These are phyloP conservation scores for Lymantria dispar DNA, from an alignment of 2,888 invertebrate species.

Conservation along the genomic window DNA sequence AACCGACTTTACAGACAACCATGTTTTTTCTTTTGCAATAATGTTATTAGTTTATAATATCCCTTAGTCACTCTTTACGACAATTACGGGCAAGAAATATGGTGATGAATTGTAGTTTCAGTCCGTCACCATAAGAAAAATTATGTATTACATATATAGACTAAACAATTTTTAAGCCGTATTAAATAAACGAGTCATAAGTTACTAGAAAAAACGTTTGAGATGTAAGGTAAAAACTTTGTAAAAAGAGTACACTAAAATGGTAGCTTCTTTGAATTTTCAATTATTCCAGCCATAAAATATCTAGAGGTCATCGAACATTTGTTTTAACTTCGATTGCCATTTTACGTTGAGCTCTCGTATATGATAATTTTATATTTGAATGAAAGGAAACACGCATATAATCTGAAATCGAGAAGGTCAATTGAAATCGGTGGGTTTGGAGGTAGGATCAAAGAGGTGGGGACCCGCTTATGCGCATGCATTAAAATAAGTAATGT, in stretches of 20 bases:
- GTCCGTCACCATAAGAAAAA: too few relatives aligned
- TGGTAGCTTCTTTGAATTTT: slow-evolving; percentile 35
- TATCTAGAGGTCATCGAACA: slow-evolving; percentile 64
- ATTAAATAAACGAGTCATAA: too few relatives aligned
- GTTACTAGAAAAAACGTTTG: neutral
- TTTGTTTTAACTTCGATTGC: slow-evolving; percentile 48
- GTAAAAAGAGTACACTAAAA: neutral
- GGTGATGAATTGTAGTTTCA: too few relatives aligned
- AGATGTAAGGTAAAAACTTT: neutral
- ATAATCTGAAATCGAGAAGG: slow-evolving; percentile 33
- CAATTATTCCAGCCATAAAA: slow-evolving; percentile 46
- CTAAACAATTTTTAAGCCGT: too few relatives aligned
- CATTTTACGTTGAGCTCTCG: slow-evolving; percentile 41
- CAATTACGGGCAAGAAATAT: too few relatives aligned
- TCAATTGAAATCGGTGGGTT: slow-evolving; percentile 43
- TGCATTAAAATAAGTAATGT: slow-evolving; percentile 77
- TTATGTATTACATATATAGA: too few relatives aligned
- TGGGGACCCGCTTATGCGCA: slow-evolving; percentile 65
- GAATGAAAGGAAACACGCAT: neutral
- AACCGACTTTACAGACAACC: too few relatives aligned
- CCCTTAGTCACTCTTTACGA: too few relatives aligned
- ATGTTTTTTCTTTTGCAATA: too few relatives aligned
- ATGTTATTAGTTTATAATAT: too few relatives aligned
- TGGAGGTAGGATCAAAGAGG: slow-evolving; percentile 47
- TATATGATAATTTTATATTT: slow-evolving; percentile 5